Base-by-base conservation (phyloP, 2,113 vertebrate genomes). In the Salvelinus namaycush region DNA sequence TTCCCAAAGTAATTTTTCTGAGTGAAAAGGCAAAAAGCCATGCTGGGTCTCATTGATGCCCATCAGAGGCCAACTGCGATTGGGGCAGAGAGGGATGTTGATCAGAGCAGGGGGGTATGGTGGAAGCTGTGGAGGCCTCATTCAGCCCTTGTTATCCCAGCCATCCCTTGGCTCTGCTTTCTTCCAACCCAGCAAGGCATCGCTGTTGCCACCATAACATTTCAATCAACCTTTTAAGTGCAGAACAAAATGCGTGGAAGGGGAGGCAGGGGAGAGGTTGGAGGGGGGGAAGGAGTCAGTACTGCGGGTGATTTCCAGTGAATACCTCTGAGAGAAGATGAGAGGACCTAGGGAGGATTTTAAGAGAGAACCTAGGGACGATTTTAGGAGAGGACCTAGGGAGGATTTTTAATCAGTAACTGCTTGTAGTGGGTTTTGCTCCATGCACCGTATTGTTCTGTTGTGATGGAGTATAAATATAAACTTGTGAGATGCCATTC, bases 221-320 rank as follows among this genome's bases (percentile, higher is more conserved):
- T 94, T 94, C 92, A 93, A 94, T 95, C 93, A 93, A 92, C 90
- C 92, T 90, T 95, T 95, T 92, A 89, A 92, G 89, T 93, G 88
- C 88, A 89, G 88, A 91, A 89, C 84, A 84, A 91, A 93, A 93
- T 90, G 59, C 73, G 65, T 14, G 31, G 70, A 24, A 72, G 34
- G 39, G 73, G 70, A 68, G 57, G 75, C 26, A 76, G 72, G 71
- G 77, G 48, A 65, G 31, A 29, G 59, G 59, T 6, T n/a, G 20
- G 3, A 3, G 39, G 59, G 31, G 68, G 31, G 31, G 31, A 6
- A 5, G 16, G 68, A 91, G 88, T 92, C 87, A 89, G 90, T 89
- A 90, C 90, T 90, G 85, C 88, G 89, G 90, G 87, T 91, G 85
- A 92, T 87, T 94, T 92, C 84, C 85, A 83, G 90, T 90, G 86